These are phyloP conservation scores for Callionymus lyra DNA, from an alignment of 2,113 vertebrate species.

Conservation along the genomic window DNA sequence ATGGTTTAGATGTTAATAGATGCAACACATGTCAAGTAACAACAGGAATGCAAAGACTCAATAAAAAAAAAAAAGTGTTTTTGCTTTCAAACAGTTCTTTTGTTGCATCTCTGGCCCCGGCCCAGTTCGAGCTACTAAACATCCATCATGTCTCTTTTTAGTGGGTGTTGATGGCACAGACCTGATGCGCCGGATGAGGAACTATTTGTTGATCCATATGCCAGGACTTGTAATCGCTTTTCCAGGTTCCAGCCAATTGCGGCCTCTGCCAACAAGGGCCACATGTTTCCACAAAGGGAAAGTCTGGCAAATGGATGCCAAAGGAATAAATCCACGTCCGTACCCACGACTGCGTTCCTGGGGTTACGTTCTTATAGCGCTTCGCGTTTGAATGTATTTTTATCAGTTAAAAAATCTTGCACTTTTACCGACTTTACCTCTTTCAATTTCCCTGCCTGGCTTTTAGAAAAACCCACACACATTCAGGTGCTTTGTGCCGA, in stretches of 20 bases:
- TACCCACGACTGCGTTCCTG: too few species aligned
- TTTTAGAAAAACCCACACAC: not conserved
- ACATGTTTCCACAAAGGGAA: constrained; percentile 68
- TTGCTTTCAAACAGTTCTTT: too few species aligned
- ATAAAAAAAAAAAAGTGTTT: too few species aligned
- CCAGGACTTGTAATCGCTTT: constrained; percentile 83
- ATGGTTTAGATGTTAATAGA: too few species aligned
- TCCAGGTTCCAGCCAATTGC: constrained; percentile 79
- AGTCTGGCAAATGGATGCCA: constrained; percentile 49
- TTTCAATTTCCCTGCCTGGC: not conserved
- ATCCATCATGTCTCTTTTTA: constrained; percentile 78
- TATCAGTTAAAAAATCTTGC: not conserved
- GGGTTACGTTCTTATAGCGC: not conserved
- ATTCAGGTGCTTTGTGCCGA: constrained; percentile 12
- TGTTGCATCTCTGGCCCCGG: constrained; percentile 59
- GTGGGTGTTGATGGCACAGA: constrained; percentile 79
- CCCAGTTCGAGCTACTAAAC: constrained; percentile 69
- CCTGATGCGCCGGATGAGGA: constrained; percentile 85
- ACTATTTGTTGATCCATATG: constrained; percentile 92
- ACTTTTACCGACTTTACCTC: not conserved
- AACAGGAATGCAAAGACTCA: too few species aligned
- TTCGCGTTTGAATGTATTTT: not conserved
- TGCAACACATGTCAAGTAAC: too few species aligned
- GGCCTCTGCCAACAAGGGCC: constrained; percentile 66
- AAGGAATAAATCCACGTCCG: too few species aligned